Evolutionary conservation across 2,797 vertebrate species (phyloP).

Genomic region (Gymnocypris eckloni): DNA sequence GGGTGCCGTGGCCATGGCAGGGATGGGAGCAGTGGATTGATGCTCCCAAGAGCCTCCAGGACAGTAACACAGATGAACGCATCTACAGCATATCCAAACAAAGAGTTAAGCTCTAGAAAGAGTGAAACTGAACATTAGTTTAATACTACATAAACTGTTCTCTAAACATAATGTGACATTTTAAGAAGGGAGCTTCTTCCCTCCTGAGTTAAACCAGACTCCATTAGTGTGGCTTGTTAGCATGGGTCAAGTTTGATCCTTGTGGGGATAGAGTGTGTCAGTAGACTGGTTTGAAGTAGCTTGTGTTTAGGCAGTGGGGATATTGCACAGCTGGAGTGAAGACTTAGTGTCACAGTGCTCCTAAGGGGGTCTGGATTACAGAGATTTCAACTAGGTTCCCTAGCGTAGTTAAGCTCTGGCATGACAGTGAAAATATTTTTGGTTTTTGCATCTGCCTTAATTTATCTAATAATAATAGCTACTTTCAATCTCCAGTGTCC

Average conservation of each 20-base stretch:
- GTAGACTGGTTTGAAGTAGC: slow-evolving; percentile 18
- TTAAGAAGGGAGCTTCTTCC: slow-evolving; percentile 5
- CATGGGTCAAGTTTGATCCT: slow-evolving; percentile 40
- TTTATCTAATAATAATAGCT: background rate
- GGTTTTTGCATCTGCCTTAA: background rate
- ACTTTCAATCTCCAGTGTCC: background rate
- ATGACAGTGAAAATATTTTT: background rate
- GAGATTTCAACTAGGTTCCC: slow-evolving; percentile 1
- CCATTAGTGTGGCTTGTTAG: slow-evolving; percentile 37
- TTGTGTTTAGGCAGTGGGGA: background rate
- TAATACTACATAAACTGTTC: slow-evolving; percentile 32
- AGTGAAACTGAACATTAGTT: background rate
- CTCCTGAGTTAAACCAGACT: slow-evolving; percentile 19
- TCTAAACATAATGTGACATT: slow-evolving; percentile 50
- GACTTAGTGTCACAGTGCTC: background rate
- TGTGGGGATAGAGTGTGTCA: slow-evolving; percentile 4
- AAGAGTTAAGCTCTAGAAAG: slow-evolving; percentile 4
- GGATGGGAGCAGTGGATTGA: slow-evolving; percentile 10
- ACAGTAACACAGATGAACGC: background rate
- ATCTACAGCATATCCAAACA: background rate
- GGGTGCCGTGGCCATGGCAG: slow-evolving; percentile 33
- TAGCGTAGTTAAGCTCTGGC: background rate
- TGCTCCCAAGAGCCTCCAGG: slow-evolving; percentile 8
- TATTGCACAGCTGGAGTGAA: background rate
- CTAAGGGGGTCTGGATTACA: slow-evolving; percentile 21